phyloP scores from a whole-genome alignment of 1,140 invertebrate genomes.

The Hypothenemus hampei region DNA sequence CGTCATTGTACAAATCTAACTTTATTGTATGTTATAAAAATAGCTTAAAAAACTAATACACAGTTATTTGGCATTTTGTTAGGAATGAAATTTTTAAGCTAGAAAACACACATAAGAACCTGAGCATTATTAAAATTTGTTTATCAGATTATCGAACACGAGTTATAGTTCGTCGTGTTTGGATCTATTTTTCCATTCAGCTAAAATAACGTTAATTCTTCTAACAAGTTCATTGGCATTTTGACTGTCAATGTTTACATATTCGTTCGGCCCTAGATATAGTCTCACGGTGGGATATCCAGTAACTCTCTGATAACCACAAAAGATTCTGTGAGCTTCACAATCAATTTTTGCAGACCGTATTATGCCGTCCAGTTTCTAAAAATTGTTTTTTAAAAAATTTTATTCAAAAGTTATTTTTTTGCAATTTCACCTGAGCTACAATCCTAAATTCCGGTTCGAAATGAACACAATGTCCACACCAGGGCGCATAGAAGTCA shows the following conservation, averaged over 20 bases:
- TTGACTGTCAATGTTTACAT: constrained; percentile 33
- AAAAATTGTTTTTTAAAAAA: constrained; percentile 12
- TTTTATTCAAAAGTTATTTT: neutral
- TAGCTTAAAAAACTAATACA: too few species aligned
- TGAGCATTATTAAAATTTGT: neutral
- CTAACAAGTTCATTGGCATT: constrained; percentile 33
- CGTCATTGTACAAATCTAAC: too few species aligned
- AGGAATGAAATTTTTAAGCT: neutral
- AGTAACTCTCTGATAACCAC: constrained; percentile 58
- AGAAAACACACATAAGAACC: too few species aligned
- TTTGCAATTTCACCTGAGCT: constrained; percentile 51
- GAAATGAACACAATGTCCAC: constrained; percentile 65
- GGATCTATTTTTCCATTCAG: constrained; percentile 18
- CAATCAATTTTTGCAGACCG: constrained; percentile 78
- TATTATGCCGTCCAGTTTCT: constrained; percentile 60
- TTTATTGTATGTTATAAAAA: too few species aligned
- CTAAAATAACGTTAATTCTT: constrained; percentile 32
- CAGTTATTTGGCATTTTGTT: constrained; percentile 10
- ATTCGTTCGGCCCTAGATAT: constrained; percentile 35
- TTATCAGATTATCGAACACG: neutral
- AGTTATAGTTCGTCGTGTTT: constrained; percentile 40
- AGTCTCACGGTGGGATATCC: constrained; percentile 63
- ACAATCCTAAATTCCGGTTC: constrained; percentile 64
- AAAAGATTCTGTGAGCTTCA: constrained; percentile 69
- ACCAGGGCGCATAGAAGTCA: constrained; percentile 75